Conservation (phyloP, 2,888 invertebrate species). For the Neria commutata region DNA sequence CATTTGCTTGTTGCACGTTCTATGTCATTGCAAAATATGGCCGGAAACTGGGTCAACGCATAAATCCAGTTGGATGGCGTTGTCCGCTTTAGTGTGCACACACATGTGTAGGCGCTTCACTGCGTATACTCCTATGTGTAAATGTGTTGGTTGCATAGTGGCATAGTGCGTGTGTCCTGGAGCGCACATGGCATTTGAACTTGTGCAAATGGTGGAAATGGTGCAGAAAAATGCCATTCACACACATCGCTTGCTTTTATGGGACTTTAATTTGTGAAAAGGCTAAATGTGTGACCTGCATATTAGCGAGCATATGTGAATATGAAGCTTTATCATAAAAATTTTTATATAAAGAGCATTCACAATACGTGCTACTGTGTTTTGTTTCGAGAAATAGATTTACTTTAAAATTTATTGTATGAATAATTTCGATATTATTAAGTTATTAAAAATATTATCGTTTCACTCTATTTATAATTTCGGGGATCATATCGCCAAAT, state of each 20-base stretch:
- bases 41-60: neutral
- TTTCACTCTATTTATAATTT: no score
- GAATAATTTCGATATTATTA: no score
- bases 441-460: no score
- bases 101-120: neutral
- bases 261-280: neutral
- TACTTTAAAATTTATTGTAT: no score
- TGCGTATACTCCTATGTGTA: neutral
- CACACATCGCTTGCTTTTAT: conserved; percentile 1
- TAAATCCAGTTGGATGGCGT: neutral
- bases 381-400: no score
- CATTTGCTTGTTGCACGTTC: neutral
- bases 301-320: no score
- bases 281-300: neutral
- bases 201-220: neutral
- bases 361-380: no score
- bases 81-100: no score
- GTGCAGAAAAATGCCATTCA: neutral
- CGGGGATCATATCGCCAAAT: no score
- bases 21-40: neutral
- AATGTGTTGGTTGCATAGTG: neutral
- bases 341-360: no score
- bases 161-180: neutral
- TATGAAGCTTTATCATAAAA: no score
- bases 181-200: neutral